Base-by-base conservation (phyloP, 2,113 vertebrate species). In the Helogale parvula region DNA sequence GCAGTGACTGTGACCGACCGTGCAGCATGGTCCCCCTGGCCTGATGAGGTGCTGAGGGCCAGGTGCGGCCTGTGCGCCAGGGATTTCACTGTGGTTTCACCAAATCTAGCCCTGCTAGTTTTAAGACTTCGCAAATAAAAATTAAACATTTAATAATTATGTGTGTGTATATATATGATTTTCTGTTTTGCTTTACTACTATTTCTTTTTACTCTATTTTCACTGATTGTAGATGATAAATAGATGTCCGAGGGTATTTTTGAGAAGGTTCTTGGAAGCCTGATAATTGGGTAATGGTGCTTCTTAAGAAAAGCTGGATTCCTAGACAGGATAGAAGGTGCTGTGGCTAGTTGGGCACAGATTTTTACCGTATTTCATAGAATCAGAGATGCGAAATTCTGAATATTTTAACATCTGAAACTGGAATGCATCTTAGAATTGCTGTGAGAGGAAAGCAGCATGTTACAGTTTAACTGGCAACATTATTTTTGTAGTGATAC, bases 341-440 rank as follows among this genome's bases (percentile, higher is more conserved):
- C 65, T 81, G 12, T 71, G 52, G 66, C 69, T 81, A 45, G 45
- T 79, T 31, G 65, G 76, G 76, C 31, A 95, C 45, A 94, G n/a
- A 81, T 41, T 82, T 96, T 63, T 84, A 68, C 52, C 45, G 71
- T 94, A 94, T 96, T 96, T 95, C 87, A 90, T 89, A 84, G 89
- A 90, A 38, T 95, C 47, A 88, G 45, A 95, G 50, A 90, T 94
- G 76, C 57, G 83, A 84, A 90, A 29, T 31, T 94, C 54, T 87
- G 10, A 77, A n/a, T 25, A n/a, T 88, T 96, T 89, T 60, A 68
- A 80, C 69, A 84, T 71, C 41, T 87, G 71, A 87, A 90, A 54
- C 17, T 7, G 54, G 23, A 50, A 23, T 57, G 54, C 68, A 74
- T 88, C 50, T 93, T 88, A 88, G 71, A 95, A 74, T 96, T 57